phyloP scores from a whole-genome alignment of 1,140 invertebrate genomes.

The Drosophila sp. region DNA sequence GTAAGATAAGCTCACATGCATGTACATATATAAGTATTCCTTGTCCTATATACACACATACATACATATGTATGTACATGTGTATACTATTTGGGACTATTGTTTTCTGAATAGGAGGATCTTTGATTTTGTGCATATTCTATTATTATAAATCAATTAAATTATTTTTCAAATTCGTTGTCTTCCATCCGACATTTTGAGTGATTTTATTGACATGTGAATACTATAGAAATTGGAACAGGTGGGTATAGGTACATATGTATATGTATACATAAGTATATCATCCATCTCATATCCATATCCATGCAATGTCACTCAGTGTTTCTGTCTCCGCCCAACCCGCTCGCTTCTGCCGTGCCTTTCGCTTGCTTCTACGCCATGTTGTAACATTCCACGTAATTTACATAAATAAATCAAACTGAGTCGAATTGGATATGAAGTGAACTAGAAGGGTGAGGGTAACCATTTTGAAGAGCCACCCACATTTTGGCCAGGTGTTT shows the following conservation, averaged over 20 bases:
- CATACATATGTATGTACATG: background rate
- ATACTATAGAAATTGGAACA: constrained; percentile 9
- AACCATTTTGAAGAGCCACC: background rate
- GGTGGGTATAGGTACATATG: background rate
- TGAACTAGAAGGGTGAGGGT: no score
- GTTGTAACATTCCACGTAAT: constrained; percentile 23
- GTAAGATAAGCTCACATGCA: constrained; percentile 21
- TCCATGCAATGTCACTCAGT: constrained; percentile 19
- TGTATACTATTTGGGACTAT: background rate
- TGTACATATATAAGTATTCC: background rate
- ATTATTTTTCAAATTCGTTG: constrained; percentile 2
- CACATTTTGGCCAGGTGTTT: no score
- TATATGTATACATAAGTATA: background rate
- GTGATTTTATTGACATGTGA: constrained; percentile 16
- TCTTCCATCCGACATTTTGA: background rate
- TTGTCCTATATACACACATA: no score
- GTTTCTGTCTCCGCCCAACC: constrained; percentile 4
- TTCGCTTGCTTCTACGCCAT: background rate
- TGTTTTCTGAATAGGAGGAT: background rate
- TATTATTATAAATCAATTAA: constrained; percentile 20
- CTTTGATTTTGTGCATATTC: background rate
- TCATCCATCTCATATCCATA: background rate
- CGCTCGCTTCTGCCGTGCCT: background rate
- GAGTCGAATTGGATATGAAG: background rate
- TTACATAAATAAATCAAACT: constrained; percentile 33